Percentiles rank a stretch among this genome's conserved stretches.
These are phyloP conservation scores for Allobates femoralis DNA, from an alignment of 2,797 vertebrate genomes.

Conservation along the genomic window DNA sequence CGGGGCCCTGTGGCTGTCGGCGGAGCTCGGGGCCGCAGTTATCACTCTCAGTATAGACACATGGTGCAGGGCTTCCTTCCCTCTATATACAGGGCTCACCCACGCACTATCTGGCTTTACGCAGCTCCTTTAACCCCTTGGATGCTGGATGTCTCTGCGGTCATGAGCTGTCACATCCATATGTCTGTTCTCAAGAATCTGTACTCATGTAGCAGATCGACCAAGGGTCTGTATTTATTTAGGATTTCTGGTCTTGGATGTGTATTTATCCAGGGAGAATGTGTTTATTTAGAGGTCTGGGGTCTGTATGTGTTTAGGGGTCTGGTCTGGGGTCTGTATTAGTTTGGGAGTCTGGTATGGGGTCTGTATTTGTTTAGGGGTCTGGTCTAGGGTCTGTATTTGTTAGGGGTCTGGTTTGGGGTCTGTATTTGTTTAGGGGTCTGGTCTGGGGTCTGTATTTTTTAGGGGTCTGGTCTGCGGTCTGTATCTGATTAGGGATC, in stretches of 20 bases:
- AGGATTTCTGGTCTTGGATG: neutral
- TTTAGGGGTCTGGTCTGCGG: neutral
- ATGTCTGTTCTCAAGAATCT: neutral
- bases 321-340: neutral
- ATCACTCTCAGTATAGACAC: conserved; percentile 23
- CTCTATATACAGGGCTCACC: conserved; percentile 1
- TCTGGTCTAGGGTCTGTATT: neutral
- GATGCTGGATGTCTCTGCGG: neutral
- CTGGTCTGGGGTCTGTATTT: neutral
- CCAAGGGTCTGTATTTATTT: no score
- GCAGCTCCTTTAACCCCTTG: neutral
- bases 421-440: neutral
- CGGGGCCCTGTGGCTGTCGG: conserved; percentile 1
- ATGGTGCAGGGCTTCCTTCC: conserved; percentile 31
- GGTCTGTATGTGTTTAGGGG: neutral
- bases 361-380: neutral
- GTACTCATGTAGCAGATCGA: no score
- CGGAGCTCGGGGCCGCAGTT: neutral
- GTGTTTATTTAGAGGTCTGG: neutral
- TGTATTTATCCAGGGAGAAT: neutral
- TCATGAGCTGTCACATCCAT: neutral
- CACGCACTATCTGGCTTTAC: conserved; percentile 17
- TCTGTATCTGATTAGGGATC: no score
- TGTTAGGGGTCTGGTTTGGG: neutral
- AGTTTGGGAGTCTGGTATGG: no score